A percentile compares a stretch with the other conserved stretches of the same genome.
phyloP scores from a whole-genome alignment of 2,888 invertebrate species.

The Sinohyriopsis cumingii region DNA sequence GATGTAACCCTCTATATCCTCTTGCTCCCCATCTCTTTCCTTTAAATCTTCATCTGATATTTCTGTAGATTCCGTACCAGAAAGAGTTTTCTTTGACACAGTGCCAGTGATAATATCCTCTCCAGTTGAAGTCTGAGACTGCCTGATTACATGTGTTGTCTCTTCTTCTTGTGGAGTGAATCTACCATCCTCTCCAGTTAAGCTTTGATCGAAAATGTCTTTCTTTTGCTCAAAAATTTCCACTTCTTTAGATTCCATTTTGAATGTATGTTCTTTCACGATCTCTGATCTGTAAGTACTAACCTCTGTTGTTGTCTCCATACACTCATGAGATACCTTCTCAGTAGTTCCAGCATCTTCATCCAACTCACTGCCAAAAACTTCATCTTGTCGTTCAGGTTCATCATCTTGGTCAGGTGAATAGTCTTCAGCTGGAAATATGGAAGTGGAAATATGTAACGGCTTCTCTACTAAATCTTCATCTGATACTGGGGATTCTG shows the following conservation, averaged over 20 bases:
- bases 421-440: slow-evolving; percentile 5
- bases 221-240: too few species aligned
- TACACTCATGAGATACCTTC: slow-evolving; percentile 6
- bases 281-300: too few species aligned
- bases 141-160: too few species aligned
- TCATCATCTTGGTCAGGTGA: neutral
- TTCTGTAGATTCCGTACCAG: slow-evolving; percentile 1
- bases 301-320: slow-evolving; percentile 6
- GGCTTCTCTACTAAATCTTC: slow-evolving; percentile 51
- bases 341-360: slow-evolving; percentile 3
- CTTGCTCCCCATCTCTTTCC: slow-evolving; percentile 1
- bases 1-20: neutral
- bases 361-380: slow-evolving; percentile 11
- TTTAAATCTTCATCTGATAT: slow-evolving; percentile 4
- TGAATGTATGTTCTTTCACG: too few species aligned
- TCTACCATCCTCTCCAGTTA: too few species aligned
- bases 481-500: slow-evolving; percentile 36
- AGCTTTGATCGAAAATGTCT: too few species aligned
- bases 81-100: slow-evolving; percentile 8
- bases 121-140: too few species aligned
- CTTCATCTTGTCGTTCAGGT: slow-evolving; percentile 6
- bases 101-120: slow-evolving; percentile 10
- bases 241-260: too few species aligned
- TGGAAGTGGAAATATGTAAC: slow-evolving; percentile 16
- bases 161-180: too few species aligned